phyloP scores from a whole-genome alignment of 2,888 invertebrate species.

The Sinodicranocentrus sp. region DNA sequence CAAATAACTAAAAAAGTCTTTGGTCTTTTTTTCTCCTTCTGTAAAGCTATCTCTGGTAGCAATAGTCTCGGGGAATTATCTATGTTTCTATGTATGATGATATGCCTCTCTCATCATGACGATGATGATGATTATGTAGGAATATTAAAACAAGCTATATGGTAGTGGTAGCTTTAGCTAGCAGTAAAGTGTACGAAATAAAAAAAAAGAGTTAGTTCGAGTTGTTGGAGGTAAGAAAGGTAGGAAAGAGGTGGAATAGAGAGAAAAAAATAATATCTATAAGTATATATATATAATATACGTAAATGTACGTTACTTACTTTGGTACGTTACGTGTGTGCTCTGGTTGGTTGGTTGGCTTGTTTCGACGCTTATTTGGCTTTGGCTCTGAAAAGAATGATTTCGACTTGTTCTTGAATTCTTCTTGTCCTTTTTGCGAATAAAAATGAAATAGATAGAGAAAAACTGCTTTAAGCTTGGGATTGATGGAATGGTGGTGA shows the following conservation, averaged over 20 bases:
- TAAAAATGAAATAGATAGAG: conserved; percentile 43
- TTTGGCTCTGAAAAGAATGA: conserved; percentile 50
- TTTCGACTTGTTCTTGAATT: conserved; percentile 65
- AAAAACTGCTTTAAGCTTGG: conserved; percentile 39
- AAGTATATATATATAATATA: conserved; percentile 50
- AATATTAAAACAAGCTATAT: conserved; percentile 22
- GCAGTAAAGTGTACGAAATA: conserved; percentile 62
- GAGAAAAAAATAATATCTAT: conserved; percentile 29
- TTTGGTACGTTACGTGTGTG: conserved; percentile 59
- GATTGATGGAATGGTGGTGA: conserved; percentile 48
- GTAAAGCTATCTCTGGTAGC: background rate
- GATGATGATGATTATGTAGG: conserved; percentile 57
- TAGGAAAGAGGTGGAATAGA: conserved; percentile 71
- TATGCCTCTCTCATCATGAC: conserved; percentile 40
- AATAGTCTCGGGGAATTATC: conserved; percentile 66
- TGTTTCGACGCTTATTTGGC: conserved; percentile 67
- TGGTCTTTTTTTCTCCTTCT: background rate
- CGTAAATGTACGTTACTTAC: conserved; percentile 67
- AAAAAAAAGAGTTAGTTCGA: conserved; percentile 57
- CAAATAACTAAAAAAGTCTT: conserved; percentile 7
- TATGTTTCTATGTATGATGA: conserved; percentile 33
- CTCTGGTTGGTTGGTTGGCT: conserved; percentile 70
- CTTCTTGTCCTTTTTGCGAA: conserved; percentile 66
- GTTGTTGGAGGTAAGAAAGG: conserved; percentile 69
- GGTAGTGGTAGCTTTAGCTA: conserved; percentile 33